Base-by-base conservation (phyloP, 2,888 invertebrate species). In the Prionchulus punctatus region DNA sequence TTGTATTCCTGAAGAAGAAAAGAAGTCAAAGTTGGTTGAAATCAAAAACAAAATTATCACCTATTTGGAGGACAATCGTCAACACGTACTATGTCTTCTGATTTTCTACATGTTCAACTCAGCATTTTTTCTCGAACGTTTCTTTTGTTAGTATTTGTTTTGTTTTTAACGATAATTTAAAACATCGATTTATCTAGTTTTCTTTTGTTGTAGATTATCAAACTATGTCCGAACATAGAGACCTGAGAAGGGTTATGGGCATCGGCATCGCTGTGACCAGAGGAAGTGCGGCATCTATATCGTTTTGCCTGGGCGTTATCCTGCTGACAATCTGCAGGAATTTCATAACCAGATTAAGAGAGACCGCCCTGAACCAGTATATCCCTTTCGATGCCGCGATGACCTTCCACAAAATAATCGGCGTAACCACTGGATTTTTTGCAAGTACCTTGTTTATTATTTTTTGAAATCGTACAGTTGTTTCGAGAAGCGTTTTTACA, bases 351-450 rank as follows among this genome's bases (percentile, higher is more conserved):
- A 88, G 90, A 70, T 76, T 92, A 2, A 87, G 94, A 75, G 90
- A 91, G 69, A 88, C 89, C 67, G 85, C 88, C 50, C 82, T 91
- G 54, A 90, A 90, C 65, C 89, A 91, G 67, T 91, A 88, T 72
- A 86, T 90, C 57, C 91, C 91, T 0, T 73, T 91, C 26, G 92
- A 94, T 71, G 86, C 91, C 0, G 89, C 92, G 67, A 90, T 94
- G 55, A 90, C 89, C 68, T 94, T 94, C 72, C 94, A 94, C 73
- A 92, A 92, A 75, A 90, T 94, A 55, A 89, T 88, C 0, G 94
- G 92, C 0, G 86, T 89, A 64, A 92, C 92, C 0, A 91, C 89
- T 0, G 75, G 90, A 0, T 88, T 92, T 75, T 92, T 92, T 74
- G 87, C 90, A 0, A 76, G 68, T 69, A 57, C 60, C 61, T 57